Conservation (phyloP, 2,888 invertebrate species). For the Heliconius sara region DNA sequence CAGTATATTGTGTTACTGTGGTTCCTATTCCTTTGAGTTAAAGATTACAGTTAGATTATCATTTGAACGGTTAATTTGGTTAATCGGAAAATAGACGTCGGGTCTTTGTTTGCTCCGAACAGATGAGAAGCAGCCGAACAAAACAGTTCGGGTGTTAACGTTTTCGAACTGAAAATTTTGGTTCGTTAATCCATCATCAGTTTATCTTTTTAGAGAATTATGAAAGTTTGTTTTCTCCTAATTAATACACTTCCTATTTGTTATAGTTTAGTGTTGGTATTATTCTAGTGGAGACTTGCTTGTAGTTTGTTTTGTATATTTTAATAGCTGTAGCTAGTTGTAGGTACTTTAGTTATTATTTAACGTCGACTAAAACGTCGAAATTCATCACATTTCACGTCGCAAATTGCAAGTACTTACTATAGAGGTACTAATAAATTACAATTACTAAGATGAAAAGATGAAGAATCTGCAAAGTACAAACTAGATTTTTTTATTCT, state of each 20-base stretch:
- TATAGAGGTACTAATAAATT: neutral
- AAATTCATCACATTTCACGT: neutral
- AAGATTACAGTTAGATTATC: slow-evolving; percentile 45
- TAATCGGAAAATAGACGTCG: slow-evolving; percentile 54
- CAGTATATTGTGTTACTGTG: slow-evolving; percentile 52
- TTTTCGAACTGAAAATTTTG: slow-evolving; percentile 57
- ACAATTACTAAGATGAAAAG: slow-evolving; percentile 19
- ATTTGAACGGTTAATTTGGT: slow-evolving; percentile 51
- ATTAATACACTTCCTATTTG: slow-evolving; percentile 42
- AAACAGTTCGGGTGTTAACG: slow-evolving; percentile 63
- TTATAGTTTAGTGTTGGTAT: slow-evolving; percentile 25
- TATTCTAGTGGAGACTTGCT: neutral
- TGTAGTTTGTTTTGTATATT: neutral
- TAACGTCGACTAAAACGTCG: neutral
- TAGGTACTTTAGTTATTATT: neutral
- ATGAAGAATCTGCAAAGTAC: slow-evolving; percentile 26
- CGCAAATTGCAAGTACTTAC: neutral
- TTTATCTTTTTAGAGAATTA: slow-evolving; percentile 48
- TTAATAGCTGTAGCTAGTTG: neutral
- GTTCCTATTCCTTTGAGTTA: slow-evolving; percentile 49
- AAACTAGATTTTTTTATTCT: slow-evolving; percentile 35
- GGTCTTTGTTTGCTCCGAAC: slow-evolving; percentile 68
- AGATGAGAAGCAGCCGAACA: slow-evolving; percentile 73
- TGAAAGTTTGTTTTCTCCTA: slow-evolving; percentile 44
- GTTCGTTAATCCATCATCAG: slow-evolving; percentile 64